These are phyloP conservation scores for Myotis yumanensis DNA, from an alignment of 2,113 vertebrate species.

Conservation along the genomic window DNA sequence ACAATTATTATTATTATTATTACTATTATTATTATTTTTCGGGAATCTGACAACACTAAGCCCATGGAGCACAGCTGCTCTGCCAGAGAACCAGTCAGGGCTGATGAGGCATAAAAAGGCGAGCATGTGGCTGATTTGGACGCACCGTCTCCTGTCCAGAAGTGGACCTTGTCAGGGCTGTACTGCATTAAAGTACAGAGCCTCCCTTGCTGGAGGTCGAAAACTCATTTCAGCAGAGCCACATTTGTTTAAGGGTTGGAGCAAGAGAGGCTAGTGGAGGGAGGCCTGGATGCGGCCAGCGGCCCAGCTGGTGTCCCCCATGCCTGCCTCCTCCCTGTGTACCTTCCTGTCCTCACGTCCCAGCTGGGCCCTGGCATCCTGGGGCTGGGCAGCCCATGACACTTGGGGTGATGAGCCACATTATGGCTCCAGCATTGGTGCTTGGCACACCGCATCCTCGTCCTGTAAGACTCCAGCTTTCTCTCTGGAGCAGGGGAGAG, in stretches of 20 bases:
- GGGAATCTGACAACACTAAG: too few relatives aligned
- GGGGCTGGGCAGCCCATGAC: not conserved
- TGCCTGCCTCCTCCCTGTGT: too few relatives aligned
- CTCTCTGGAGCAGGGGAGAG: not conserved
- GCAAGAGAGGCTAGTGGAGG: not conserved
- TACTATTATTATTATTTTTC: not conserved
- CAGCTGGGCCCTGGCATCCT: not conserved
- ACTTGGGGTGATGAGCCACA: not conserved
- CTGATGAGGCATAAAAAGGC: not conserved
- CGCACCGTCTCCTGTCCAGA: not conserved
- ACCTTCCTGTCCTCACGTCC: not conserved
- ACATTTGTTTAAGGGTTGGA: too few relatives aligned
- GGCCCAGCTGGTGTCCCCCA: rapidly evolving
- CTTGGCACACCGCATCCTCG: not conserved
- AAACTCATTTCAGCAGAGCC: not conserved
- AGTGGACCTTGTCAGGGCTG: not conserved
- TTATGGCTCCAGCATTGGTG: too few relatives aligned
- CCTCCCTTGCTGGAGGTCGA: not conserved
- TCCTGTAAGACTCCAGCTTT: not conserved
- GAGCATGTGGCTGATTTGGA: too few relatives aligned
- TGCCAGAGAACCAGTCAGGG: not conserved
- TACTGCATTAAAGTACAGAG: not conserved
- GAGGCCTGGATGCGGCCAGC: not conserved
- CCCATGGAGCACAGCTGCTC: not conserved
- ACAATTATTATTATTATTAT: not conserved